These are phyloP conservation scores for Gallinago media DNA, from an alignment of 2,113 vertebrate genomes.

Conservation along the genomic window DNA sequence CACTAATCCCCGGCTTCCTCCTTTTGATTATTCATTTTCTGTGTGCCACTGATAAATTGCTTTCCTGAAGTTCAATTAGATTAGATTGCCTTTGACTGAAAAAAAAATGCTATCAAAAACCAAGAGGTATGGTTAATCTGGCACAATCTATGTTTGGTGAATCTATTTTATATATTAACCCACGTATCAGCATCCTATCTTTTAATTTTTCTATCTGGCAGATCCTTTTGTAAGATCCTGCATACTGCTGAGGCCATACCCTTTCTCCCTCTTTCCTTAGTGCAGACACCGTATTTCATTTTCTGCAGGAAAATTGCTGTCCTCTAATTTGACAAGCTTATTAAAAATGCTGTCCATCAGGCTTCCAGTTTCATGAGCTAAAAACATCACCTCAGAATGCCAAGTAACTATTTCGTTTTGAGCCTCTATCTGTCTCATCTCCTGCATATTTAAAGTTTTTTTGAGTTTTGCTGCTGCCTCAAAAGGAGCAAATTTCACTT, in stretches of 20 bases:
- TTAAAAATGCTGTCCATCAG: background rate
- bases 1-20: background rate
- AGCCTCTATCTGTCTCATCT: background rate
- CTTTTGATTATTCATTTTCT: constrained; percentile 1
- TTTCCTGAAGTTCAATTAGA: background rate
- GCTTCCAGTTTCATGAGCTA: background rate
- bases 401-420: background rate
- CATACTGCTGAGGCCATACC: background rate
- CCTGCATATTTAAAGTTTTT: background rate
- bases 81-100: background rate
- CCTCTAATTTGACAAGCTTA: background rate
- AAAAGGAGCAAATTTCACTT: background rate
- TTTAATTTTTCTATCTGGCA: background rate
- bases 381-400: background rate
- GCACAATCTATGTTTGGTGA: background rate
- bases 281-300: background rate
- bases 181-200: background rate
- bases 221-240: background rate
- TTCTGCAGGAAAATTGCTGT: background rate
- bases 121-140: background rate
- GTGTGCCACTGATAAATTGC: background rate
- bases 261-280: background rate
- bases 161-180: background rate
- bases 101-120: background rate
- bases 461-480: background rate